These are phyloP conservation scores for Eospalax fontanierii DNA, from an alignment of 2,797 vertebrate species.

Conservation along the genomic window DNA sequence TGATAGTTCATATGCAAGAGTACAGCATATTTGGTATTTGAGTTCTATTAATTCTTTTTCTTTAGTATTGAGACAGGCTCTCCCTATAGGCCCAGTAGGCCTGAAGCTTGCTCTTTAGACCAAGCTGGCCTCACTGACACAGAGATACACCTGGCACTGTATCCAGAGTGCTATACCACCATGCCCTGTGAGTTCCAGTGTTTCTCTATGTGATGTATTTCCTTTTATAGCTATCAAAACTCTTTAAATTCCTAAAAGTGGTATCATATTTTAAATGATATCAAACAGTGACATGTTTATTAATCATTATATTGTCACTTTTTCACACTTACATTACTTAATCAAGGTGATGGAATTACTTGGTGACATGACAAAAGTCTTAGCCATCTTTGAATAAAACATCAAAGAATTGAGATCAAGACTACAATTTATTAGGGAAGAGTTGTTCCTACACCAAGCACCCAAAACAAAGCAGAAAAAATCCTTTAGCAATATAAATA, in stretches of 20 bases:
- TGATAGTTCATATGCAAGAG: neutral
- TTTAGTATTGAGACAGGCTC: no score
- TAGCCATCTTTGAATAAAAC: neutral
- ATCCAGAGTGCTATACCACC: no score
- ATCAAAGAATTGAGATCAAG: neutral
- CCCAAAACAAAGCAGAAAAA: conserved; percentile 1
- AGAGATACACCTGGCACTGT: no score
- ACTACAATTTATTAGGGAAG: neutral
- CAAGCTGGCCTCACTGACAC: no score
- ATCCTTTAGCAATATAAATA: neutral
- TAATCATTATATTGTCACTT: neutral
- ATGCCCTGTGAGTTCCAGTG: neutral
- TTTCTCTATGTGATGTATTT: neutral
- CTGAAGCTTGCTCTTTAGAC: no score
- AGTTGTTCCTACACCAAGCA: neutral
- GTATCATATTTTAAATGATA: neutral
- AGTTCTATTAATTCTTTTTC: neutral
- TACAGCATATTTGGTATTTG: neutral
- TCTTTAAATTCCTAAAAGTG: neutral
- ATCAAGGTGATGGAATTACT: neutral
- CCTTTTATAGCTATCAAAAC: neutral
- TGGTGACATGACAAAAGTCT: neutral
- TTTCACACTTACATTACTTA: neutral
- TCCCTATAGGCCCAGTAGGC: no score
- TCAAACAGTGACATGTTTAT: neutral